Base-by-base conservation (phyloP, 2,113 vertebrate species). In the Muntiacus muntjak region DNA sequence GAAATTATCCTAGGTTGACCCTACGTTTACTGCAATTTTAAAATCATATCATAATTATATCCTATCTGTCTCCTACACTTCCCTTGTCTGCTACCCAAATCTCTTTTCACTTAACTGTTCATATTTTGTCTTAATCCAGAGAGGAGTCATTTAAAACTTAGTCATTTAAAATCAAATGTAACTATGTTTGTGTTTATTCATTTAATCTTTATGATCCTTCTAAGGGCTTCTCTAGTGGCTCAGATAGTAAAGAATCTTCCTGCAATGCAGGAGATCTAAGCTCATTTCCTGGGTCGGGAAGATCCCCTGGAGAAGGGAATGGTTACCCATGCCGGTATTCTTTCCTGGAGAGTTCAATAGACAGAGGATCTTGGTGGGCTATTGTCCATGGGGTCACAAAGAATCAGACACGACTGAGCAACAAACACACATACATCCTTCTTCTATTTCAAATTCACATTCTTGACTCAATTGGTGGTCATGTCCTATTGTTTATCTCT, bases 41-140 rank as follows among this genome's bases (percentile, higher is more conserved):
- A 97, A 98, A 85, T 58, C 55, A 79, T 78, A 16, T 33, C 71
- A 64, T 89, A 97, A 97, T 96, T 96, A 90, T 88, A 97, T 96
- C 87, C 55, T 95, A 26, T 97, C 86, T 94, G 94, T 76, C 45
- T 95, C 74, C 60, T 71, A 58, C 1, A 94, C 19, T 79, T 98
- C 89, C 74, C 13, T 88, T 92, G 94, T 93, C 89, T 92, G 90
- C 58, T 86, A 67, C 14, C 16, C 97, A 91, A 87, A 87, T 82
- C 36, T 81, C 25, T 92, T 74, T 7, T 93, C 52, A 40, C 21
- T 60, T 58, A 82, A 90, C 82, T 57, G 17, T 45, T 26, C 78
- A 71, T 13, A 28, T 79, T 54, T 95, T 82, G 30, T 64, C 71
- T 93, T 91, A 92, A 87, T 94, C 58, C 78, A 78, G 43, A 88